Percentiles rank a stretch among this genome's conserved stretches.
These are phyloP conservation scores for Caenorhabditis zanzibari DNA, from an alignment of 2,888 invertebrate species.

Conservation along the genomic window DNA sequence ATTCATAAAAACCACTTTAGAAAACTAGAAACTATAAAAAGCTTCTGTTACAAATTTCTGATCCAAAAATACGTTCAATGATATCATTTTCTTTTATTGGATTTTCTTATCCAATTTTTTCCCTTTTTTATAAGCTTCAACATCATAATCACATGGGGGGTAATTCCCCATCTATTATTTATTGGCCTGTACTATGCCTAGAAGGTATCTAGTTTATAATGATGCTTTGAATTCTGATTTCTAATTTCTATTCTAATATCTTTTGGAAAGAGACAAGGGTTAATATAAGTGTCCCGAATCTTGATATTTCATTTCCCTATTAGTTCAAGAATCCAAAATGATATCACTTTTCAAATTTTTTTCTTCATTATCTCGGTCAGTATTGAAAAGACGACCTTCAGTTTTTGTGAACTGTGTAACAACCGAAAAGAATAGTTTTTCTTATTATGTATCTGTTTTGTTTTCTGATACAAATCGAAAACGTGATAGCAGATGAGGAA, in stretches of 20 bases:
- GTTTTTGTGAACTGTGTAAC: conserved; percentile 1
- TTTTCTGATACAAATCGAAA: neutral
- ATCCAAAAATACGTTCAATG: too few relatives aligned
- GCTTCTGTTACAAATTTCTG: too few relatives aligned
- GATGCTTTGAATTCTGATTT: conserved; percentile 53
- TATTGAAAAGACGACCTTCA: conserved; percentile 3
- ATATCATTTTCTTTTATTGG: too few relatives aligned
- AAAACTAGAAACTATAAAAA: too few relatives aligned
- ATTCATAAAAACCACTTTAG: too few relatives aligned
- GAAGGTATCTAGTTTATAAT: neutral
- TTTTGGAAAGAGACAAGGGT: neutral
- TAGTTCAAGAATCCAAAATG: neutral
- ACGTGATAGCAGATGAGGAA: conserved; percentile 14
- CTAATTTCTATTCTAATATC: conserved; percentile 27
- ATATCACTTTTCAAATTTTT: conserved; percentile 18
- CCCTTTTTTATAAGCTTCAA: neutral
- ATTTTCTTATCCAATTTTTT: conserved; percentile 1
- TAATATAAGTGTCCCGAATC: neutral
- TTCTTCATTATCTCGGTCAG: neutral
- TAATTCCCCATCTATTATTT: neutral
- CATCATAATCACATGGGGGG: conserved; percentile 4
- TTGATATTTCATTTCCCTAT: neutral
- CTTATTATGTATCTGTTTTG: too few relatives aligned
- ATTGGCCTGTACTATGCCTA: neutral
- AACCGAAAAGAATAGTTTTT: too few relatives aligned